A percentile compares a stretch with the other conserved stretches of the same genome.
These are phyloP conservation scores for Drosophila busckii DNA, from an alignment of 1,140 invertebrate genomes.

Conservation along the genomic window DNA sequence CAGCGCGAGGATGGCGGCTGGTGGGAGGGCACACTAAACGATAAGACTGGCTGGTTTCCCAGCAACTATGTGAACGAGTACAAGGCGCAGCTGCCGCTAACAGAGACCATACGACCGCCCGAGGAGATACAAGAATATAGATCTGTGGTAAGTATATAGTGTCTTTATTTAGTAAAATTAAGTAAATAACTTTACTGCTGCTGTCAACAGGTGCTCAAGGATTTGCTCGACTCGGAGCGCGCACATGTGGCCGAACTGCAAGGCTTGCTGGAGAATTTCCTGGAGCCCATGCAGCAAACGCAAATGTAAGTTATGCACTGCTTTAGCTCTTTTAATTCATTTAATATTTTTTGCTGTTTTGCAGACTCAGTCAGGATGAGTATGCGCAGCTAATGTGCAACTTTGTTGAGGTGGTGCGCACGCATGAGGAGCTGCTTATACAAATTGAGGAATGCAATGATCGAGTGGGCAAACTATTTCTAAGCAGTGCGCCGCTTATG, in stretches of 20 bases:
- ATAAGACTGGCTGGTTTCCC: constrained; percentile 98
- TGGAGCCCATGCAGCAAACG: constrained; percentile 89
- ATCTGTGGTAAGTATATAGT: too few species aligned
- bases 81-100: constrained; percentile 82
- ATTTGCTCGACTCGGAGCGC: constrained; percentile 95
- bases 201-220: too few species aligned
- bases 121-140: constrained; percentile 87
- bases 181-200: too few species aligned
- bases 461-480: constrained; percentile 93
- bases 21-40: constrained; percentile 97
- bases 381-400: constrained; percentile 93
- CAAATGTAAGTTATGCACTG: constrained; percentile 86
- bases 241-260: constrained; percentile 93
- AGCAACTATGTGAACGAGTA: constrained; percentile 97
- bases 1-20: constrained; percentile 95
- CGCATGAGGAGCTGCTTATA: constrained; percentile 88
- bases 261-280: constrained; percentile 89
- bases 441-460: constrained; percentile 91
- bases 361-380: constrained; percentile 90
- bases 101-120: constrained; percentile 81
- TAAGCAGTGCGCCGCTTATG: constrained; percentile 91
- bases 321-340: neutral
- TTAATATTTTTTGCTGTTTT: constrained; percentile 15
- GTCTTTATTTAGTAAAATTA: too few species aligned
- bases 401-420: constrained; percentile 90